phyloP scores from a whole-genome alignment of 2,113 vertebrate species.

The Coptodon bakossiorum region DNA sequence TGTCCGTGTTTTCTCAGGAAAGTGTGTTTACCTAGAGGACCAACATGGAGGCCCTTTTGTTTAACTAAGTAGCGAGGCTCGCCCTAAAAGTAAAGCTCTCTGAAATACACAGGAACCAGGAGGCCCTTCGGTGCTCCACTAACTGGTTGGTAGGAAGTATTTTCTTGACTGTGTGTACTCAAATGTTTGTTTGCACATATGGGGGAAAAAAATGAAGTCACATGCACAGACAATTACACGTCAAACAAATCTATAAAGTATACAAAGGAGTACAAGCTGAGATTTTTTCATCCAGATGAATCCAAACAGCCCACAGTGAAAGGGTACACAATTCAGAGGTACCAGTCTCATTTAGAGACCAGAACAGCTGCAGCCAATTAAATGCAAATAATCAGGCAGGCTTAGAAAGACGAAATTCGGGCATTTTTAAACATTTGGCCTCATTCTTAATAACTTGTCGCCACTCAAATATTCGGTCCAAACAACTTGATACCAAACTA shows the following conservation, averaged over 20 bases:
- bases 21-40: slow-evolving; percentile 74
- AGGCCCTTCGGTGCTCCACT: slow-evolving; percentile 35
- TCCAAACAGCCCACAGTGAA: neutral
- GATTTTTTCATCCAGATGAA: neutral
- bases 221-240: neutral
- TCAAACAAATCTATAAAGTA: neutral
- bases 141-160: slow-evolving; percentile 37
- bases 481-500: neutral
- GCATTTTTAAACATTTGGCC: neutral
- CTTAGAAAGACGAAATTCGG: neutral
- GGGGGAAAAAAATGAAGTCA: slow-evolving; percentile 10
- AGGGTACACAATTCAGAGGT: neutral
- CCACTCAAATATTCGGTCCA: neutral
- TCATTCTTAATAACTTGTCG: neutral
- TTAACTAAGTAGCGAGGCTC: slow-evolving; percentile 70
- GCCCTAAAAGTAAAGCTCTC: slow-evolving; percentile 64
- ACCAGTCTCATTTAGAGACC: neutral
- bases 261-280: neutral
- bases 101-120: slow-evolving; percentile 53
- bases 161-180: slow-evolving; percentile 33
- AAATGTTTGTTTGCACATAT: slow-evolving; percentile 31
- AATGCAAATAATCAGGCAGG: slow-evolving; percentile 1
- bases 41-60: slow-evolving; percentile 73
- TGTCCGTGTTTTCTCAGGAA: slow-evolving; percentile 74
- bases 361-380: slow-evolving; percentile 43